Conservation (phyloP, 2,888 invertebrate species). For the Oithona nana region DNA sequence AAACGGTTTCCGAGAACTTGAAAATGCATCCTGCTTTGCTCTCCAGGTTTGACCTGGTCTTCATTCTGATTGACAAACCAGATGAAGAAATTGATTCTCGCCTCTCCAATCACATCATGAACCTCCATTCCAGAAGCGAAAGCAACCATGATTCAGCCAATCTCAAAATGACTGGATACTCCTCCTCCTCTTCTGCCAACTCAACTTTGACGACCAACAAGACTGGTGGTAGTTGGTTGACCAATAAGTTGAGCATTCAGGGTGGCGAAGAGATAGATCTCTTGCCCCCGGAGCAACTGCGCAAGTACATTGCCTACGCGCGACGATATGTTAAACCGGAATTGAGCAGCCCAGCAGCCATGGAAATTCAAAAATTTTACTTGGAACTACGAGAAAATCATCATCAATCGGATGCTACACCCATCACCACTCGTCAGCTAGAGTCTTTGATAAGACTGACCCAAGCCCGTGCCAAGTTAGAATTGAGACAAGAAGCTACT, state of each 20-base stretch:
- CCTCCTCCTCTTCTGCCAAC: not conserved
- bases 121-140: slow-evolving; percentile 33
- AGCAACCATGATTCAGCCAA: not conserved
- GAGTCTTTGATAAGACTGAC: slow-evolving; percentile 39
- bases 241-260: slow-evolving; percentile 23
- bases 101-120: slow-evolving; percentile 63
- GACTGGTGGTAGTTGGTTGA: slow-evolving; percentile 30
- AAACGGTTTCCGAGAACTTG: slow-evolving; percentile 72
- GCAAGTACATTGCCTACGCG: slow-evolving; percentile 82
- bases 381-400: slow-evolving; percentile 46
- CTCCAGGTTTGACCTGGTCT: slow-evolving; percentile 73
- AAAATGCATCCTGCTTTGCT: slow-evolving; percentile 64
- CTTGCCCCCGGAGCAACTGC: slow-evolving; percentile 51
- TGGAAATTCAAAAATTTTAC: slow-evolving; percentile 55
- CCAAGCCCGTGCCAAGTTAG: slow-evolving; percentile 71
- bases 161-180: not conserved
- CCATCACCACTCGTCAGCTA: slow-evolving; percentile 68
- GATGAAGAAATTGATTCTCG: slow-evolving; percentile 55
- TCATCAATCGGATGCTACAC: slow-evolving; percentile 45
- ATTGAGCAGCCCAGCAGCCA: slow-evolving; percentile 40
- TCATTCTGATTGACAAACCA: slow-evolving; percentile 68
- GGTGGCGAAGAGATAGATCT: slow-evolving; percentile 41
- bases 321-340: slow-evolving; percentile 34
- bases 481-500: slow-evolving; percentile 60
- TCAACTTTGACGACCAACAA: slow-evolving; percentile 38